Base-by-base conservation (phyloP, 2,113 vertebrate species). In the Xiphias gladius region DNA sequence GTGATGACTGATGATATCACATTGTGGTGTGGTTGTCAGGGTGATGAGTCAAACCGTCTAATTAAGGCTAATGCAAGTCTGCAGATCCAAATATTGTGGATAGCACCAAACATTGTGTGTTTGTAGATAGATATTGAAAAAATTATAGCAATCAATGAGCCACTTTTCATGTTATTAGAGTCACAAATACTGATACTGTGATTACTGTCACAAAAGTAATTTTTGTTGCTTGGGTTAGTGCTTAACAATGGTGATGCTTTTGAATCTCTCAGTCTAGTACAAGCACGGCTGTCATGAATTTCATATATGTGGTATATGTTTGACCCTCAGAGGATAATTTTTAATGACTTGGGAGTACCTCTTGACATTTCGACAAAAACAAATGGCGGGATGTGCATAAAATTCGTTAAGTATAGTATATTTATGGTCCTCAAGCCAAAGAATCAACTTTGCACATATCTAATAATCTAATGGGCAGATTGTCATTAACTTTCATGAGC, bases 1-100 rank as follows among this genome's bases (percentile, higher is more conserved):
- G 79, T 62, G 59, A 86, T 87, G 73, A 88, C 64, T 78, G 61
- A 84, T 75, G 79, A 64, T 68, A 37, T 69, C 24, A 54, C 73
- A 78, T 58, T 63, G 76, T 50, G 48, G 6, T 30, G 54, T 46
- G 12, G 76, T 81, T 62, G 64, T 80, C 81, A 68, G 43, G 79
- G 65, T 20, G 74, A 88, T 11, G 73, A 73, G 55, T 43, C 16
- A 26, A 50, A 59, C 24, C 43, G 13, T 61, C 28, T 62, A 72
- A 80, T 52, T 20, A 87, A 48, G 57, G 13, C 61, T 41, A 54
- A 61, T 22, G 30, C 16, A 39, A n/a, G 64, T 43, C 59, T 71
- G 4, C 65, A 17, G 19, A 63, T 80, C 10, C 32, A 32, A 39
- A 67, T 11, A 24, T 43, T 35, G 19, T 13, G 24, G 61, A 67